Conservation (phyloP, 2,113 vertebrate species). For the Vulpes vulpes region DNA sequence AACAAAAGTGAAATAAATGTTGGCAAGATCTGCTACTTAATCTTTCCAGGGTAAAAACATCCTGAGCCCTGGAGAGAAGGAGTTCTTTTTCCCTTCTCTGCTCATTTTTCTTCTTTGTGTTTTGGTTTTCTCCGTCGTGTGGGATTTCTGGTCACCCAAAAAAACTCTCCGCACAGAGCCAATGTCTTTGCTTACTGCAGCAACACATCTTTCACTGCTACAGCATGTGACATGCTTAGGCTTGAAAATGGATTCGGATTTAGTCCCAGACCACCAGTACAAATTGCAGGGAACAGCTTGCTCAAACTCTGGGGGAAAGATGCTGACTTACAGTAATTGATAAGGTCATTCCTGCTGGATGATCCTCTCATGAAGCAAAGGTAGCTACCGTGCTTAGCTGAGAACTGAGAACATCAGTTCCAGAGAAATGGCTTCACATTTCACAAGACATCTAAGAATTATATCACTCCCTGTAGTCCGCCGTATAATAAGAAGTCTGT, state of each 20-base stretch:
- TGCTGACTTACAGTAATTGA: conserved; percentile 76
- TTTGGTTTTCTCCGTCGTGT: neutral
- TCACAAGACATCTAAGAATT: conserved; percentile 86
- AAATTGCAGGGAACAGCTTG: conserved; percentile 65
- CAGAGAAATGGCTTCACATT: conserved; percentile 87
- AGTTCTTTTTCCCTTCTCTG: neutral
- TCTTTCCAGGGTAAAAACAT: neutral
- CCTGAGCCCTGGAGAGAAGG: neutral
- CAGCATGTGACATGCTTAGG: neutral
- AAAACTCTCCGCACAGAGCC: conserved; percentile 46
- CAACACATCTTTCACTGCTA: conserved; percentile 61
- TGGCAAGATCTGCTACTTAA: neutral
- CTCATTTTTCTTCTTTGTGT: neutral
- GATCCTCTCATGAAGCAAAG: conserved; percentile 72
- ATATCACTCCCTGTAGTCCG: conserved; percentile 84
- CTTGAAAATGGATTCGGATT: conserved; percentile 74
- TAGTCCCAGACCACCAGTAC: conserved; percentile 51
- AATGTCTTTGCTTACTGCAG: conserved; percentile 24
- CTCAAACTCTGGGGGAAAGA: conserved; percentile 76
- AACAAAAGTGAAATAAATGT: neutral
- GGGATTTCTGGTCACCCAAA: conserved; percentile 55
- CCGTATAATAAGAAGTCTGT: conserved; percentile 86
- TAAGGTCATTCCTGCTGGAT: conserved; percentile 79
- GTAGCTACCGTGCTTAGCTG: conserved; percentile 67
- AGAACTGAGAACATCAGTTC: conserved; percentile 79